Conservation (phyloP, 30 jellyfish, hydroid and myxozoan species). For the Chironex yamaguchii region DNA sequence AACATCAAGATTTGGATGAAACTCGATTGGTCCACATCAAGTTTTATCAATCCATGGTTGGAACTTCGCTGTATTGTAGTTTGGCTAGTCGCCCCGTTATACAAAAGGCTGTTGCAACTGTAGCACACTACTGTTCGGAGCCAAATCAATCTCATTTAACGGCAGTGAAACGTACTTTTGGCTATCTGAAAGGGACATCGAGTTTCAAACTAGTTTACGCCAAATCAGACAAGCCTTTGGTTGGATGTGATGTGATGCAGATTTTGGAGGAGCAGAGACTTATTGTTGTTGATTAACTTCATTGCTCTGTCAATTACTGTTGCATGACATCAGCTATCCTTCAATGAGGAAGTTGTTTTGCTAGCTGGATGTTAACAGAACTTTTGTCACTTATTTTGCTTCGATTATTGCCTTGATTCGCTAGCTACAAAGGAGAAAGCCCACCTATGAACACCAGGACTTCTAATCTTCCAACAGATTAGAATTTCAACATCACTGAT, state of each 20-base stretch:
- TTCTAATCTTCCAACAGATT: too few relatives aligned
- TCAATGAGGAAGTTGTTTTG: too few relatives aligned
- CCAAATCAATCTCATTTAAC: background rate
- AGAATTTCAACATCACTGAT: slow-evolving; percentile 25
- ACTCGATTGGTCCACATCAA: background rate
- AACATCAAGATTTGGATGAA: background rate
- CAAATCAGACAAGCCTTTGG: background rate
- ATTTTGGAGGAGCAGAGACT: too few relatives aligned
- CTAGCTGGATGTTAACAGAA: too few relatives aligned
- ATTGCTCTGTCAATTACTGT: too few relatives aligned
- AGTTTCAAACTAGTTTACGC: background rate
- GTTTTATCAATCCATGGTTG: background rate
- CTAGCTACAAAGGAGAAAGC: too few relatives aligned
- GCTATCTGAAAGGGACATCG: background rate
- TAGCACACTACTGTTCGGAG: background rate
- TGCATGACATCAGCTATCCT: too few relatives aligned
- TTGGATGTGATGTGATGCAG: background rate
- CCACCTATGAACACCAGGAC: too few relatives aligned
- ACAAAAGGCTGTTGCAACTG: background rate
- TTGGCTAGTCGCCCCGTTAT: background rate
- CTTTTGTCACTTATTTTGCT: too few relatives aligned
- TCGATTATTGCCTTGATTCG: too few relatives aligned
- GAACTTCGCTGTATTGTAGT: background rate
- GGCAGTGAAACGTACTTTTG: background rate
- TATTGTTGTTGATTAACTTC: too few relatives aligned